Base-by-base conservation (phyloP, 2,888 invertebrate genomes). In the Scaeva pyrastri region DNA sequence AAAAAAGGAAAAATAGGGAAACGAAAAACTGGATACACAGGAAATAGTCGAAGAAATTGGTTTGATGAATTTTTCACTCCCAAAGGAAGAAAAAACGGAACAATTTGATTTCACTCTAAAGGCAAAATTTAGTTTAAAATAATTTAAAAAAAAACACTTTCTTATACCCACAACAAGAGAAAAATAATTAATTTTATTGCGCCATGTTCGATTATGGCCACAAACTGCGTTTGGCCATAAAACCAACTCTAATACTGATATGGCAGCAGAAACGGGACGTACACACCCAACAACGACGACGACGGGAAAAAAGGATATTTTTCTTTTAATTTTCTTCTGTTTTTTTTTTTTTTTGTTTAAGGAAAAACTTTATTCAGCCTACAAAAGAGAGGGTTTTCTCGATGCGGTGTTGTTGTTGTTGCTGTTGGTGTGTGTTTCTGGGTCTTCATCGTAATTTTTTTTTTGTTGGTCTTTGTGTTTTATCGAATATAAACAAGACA, bases 221-320 rank as follows among this genome's bases (percentile, higher is more conserved):
- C 72, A 72, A 55, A 84, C 84, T 85, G 80, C 85, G 76, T 85
- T 79, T 72, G 83, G 60, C 66, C 23, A 72, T 66, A 45, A 48
- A 21, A 76, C 71, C 66, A 72, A 31, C 52, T 68, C 43, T 16
- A 48, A 48, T 48, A 31, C 23, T 43, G 43, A 31, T 31, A 31
- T 31, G 31, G 31, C 31, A 31, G 43, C 16, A 85, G 72, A 72
- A 73, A 70, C 55, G 52, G 60, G 66, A 45, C 74, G 81, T 82
- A 86, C 86, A 86, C 86, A 86, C 86, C 86, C 86, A 86, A 82
- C 86, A 86, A 74, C 56, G 31, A 58, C 86, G 82, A 82, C 86
- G 82, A 74, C 56, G 31, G 72, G 58, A 39, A 74, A 62, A 56
- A 45, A 43, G 31, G 45, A 2, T 48, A 48, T 66, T 66, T 48